These are phyloP conservation scores for Neodiprion fabricii DNA, from an alignment of 1,140 invertebrate genomes.

Conservation along the genomic window DNA sequence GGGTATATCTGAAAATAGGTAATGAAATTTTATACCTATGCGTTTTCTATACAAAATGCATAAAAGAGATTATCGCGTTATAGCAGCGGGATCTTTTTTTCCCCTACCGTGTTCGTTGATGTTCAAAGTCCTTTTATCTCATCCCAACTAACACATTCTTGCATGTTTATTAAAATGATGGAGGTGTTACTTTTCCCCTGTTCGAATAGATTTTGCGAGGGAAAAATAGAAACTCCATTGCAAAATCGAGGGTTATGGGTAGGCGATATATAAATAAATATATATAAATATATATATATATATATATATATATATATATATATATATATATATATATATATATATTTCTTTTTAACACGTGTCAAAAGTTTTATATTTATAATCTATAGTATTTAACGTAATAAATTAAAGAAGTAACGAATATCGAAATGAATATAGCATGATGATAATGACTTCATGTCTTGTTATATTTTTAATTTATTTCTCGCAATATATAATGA, in stretches of 20 bases:
- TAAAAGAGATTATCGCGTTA: too few species aligned
- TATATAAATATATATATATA: too few species aligned
- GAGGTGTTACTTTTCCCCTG: background rate
- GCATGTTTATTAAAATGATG: background rate
- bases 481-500: background rate
- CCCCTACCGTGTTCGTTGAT: too few species aligned
- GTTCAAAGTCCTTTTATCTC: background rate
- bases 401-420: background rate
- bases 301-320: background rate
- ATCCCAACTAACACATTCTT: background rate
- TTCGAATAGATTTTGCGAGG: background rate
- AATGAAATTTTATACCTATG: too few species aligned
- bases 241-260: background rate
- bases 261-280: background rate
- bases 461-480: background rate
- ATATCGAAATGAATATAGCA: background rate
- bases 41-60: too few species aligned
- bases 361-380: background rate
- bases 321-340: too few species aligned
- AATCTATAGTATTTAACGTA: background rate
- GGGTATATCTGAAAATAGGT: too few species aligned
- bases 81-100: too few species aligned
- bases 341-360: too few species aligned
- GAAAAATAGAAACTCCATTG: background rate
- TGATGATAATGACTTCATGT: background rate